Conservation (phyloP, 2,113 vertebrate genomes). For the Arizona elegans region DNA sequence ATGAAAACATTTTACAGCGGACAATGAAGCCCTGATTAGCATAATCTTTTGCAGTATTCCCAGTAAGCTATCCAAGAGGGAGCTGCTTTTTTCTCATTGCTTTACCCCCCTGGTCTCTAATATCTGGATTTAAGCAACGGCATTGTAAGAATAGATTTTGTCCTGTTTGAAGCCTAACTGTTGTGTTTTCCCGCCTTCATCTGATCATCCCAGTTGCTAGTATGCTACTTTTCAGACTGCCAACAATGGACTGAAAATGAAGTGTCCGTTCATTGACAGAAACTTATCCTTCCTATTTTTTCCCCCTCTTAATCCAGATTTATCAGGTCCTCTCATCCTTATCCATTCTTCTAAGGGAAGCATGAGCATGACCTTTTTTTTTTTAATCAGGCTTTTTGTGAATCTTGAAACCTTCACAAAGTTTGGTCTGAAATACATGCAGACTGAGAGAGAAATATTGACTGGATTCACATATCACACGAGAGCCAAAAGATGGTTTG, state of each 20-base stretch:
- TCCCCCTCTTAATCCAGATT: constrained; percentile 83
- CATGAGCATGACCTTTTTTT: not conserved
- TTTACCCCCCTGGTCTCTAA: constrained; percentile 71
- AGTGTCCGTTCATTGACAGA: constrained; percentile 84
- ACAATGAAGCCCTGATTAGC: constrained; percentile 97
- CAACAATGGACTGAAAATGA: constrained; percentile 86
- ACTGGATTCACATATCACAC: not conserved
- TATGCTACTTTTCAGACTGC: constrained; percentile 79
- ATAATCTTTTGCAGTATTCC: constrained; percentile 99
- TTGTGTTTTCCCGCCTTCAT: constrained; percentile 96
- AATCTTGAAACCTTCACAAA: not conserved
- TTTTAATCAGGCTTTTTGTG: not conserved
- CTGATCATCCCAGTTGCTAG: constrained; percentile 90
- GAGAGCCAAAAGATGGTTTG: not conserved
- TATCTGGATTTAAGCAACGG: constrained; percentile 86
- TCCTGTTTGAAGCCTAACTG: constrained; percentile 80
- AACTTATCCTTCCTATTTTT: constrained; percentile 75
- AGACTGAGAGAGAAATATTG: not conserved
- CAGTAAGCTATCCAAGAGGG: constrained; percentile 97
- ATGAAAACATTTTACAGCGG: constrained; percentile 98
- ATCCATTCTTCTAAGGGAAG: constrained; percentile 55
- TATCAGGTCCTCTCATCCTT: constrained; percentile 32
- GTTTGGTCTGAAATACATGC: not conserved
- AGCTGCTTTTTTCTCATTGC: constrained; percentile 80
- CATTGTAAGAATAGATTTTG: constrained; percentile 88